Percentiles rank a stretch among this genome's conserved stretches.
phyloP scores from a whole-genome alignment of 2,113 vertebrate genomes.

The Pedetes capensis region DNA sequence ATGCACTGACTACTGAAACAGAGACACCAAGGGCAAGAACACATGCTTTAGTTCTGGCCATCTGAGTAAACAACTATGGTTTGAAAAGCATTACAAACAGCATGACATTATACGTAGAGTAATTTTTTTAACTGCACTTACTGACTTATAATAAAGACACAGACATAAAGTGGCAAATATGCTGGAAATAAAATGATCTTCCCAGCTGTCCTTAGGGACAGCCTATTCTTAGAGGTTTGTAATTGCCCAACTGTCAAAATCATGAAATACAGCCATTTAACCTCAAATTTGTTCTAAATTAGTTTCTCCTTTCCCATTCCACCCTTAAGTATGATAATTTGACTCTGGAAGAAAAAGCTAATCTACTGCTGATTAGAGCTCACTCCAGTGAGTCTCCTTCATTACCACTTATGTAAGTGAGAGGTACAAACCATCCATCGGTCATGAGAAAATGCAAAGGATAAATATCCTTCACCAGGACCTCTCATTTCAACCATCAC shows the following conservation, averaged over 20 bases:
- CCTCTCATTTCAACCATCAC: conserved; percentile 91
- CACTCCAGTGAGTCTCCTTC: neutral
- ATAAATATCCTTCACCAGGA: conserved; percentile 87
- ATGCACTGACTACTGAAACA: neutral
- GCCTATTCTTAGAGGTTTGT: neutral
- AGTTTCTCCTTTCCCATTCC: neutral
- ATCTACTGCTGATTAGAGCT: neutral
- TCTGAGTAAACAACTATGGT: neutral
- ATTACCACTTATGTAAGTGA: neutral
- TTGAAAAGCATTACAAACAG: neutral
- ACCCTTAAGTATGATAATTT: neutral
- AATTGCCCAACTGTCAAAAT: neutral
- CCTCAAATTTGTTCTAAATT: neutral
- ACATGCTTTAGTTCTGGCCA: neutral
- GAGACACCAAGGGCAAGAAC: neutral
- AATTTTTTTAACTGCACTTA: neutral
- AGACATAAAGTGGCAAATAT: neutral
- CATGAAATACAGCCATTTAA: neutral
- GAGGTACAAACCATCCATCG: conserved; percentile 90
- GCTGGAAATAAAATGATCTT: neutral
- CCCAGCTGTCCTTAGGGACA: neutral
- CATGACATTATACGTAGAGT: neutral
- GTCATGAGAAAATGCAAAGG: conserved; percentile 90
- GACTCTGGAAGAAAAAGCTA: neutral
- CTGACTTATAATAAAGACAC: neutral